Percentiles rank a stretch among this genome's conserved stretches.
These are phyloP conservation scores for Chrysogorgia sp. DNA, from an alignment of 92 coral and sea anemone species.

Conservation along the genomic window DNA sequence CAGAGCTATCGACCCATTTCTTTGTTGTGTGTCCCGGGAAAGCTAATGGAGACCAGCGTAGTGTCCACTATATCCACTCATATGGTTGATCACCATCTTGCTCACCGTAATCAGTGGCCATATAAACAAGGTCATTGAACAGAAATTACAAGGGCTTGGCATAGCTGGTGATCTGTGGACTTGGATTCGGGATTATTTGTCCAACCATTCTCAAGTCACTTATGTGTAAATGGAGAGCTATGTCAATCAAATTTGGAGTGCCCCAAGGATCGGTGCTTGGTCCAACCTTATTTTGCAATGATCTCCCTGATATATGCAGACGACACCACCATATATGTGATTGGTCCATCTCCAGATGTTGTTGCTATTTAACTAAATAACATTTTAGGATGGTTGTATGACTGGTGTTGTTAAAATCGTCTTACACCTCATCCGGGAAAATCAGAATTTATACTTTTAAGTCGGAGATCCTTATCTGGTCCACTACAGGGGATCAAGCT, in stretches of 20 bases:
- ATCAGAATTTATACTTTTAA: conserved; percentile 33
- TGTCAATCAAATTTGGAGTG: conserved; percentile 32
- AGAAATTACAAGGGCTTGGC: no score
- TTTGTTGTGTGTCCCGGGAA: conserved; percentile 28
- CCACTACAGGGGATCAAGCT: no score
- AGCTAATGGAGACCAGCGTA: conserved; percentile 38
- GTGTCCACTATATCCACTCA: conserved; percentile 42
- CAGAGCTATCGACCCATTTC: conserved; percentile 46
- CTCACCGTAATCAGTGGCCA: conserved; percentile 39
- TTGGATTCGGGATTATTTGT: conserved; percentile 55
- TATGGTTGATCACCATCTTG: conserved; percentile 24
- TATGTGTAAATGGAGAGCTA: conserved; percentile 9
- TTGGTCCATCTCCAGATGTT: conserved; percentile 22
- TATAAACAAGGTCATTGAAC: conserved; percentile 28
- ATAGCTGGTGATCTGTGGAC: conserved; percentile 53
- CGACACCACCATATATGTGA: conserved; percentile 40
- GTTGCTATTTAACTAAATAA: conserved; percentile 10
- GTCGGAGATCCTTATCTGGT: no score
- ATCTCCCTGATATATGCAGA: conserved; percentile 50
- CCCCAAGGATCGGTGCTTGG: conserved; percentile 49
- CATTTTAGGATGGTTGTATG: conserved; percentile 5
- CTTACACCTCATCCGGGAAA: conserved; percentile 33
- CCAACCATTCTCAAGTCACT: conserved; percentile 40
- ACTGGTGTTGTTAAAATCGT: conserved; percentile 20
- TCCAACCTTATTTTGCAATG: no score